Evolutionary conservation across 2,113 vertebrate species (phyloP), one percentile per base, ranked within the genome.

Genomic region (Pachycephala philippinensis): DNA sequence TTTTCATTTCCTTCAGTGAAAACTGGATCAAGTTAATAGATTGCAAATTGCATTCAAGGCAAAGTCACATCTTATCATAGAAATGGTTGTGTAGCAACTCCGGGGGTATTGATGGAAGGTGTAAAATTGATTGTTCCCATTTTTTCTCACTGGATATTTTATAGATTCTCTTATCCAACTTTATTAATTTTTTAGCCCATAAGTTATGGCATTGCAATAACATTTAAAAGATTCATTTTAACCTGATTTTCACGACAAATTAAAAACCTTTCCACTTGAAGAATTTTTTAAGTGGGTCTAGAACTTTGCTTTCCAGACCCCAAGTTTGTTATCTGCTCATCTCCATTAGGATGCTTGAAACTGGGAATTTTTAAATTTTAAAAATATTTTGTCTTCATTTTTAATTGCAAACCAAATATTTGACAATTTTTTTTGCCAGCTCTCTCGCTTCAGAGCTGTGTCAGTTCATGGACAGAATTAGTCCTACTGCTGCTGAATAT

Each of bases 11-110:
- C 82, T 90, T 66, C 66, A 70, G 37, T 72, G 80, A 64, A 78
- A 95, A 92, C 75, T 74, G 77, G 87, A 92, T 93, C 89, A 88
- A 95, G 71, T 72, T 89, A 86, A 78, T 81, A 66, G 78, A 52
- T 71, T 93, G 79, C 60, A 96, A 95, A 93, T 74, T 78, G 31
- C 40, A 68, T 70, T 81, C 59, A 59, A 78, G 56, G 82, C 54
- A 83, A 86, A 96, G 60, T 24, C 72, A 39, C 52, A 52, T 90
- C 79, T 68, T 88, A 30, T 61, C 22, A 13, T 9, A 61, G 87
- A 59, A 91, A 77, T 66, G 52, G 16, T 44, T 63, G 64, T 49
- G 44, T 66, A 66, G 74, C 54, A 80, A 61, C 50, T 66, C 59
- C 31, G 6, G 7, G 17, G n/a, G 28, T 76, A 60, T 71, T 56